A percentile compares a stretch with the other conserved stretches of the same genome.
These are phyloP conservation scores for Corythaeola cristata DNA, from an alignment of 2,113 vertebrate genomes.

Conservation along the genomic window DNA sequence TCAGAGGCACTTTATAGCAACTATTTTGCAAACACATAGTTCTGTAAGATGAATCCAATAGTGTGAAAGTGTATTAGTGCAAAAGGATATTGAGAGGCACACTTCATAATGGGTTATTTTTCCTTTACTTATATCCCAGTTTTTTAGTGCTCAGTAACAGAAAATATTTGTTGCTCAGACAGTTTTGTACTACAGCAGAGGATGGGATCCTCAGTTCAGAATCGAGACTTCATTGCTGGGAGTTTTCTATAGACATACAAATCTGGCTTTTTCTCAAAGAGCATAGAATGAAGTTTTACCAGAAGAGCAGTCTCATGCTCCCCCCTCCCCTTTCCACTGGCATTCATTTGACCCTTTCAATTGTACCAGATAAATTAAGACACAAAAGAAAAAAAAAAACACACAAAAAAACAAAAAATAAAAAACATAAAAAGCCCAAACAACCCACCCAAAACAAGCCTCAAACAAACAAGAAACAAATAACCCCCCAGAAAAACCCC, in stretches of 20 bases:
- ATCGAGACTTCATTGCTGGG: neutral
- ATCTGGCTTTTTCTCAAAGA: neutral
- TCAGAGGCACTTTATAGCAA: neutral
- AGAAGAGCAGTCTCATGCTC: neutral
- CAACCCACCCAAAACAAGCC: neutral
- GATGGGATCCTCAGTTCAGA: neutral
- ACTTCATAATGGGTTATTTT: neutral
- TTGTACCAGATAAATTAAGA: neutral
- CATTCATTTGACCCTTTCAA: neutral
- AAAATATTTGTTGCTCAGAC: neutral
- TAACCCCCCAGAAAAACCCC: neutral
- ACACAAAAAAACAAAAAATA: no score
- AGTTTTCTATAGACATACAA: neutral
- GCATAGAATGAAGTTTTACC: neutral
- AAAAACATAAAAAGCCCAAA: neutral
- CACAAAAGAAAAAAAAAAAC: fast-evolving
- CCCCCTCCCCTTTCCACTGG: neutral
- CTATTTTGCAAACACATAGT: neutral
- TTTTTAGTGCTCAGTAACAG: neutral
- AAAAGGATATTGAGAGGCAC: neutral
- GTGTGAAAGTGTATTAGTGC: neutral
- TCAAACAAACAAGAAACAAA: neutral
- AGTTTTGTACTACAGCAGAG: neutral
- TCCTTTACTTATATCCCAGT: neutral
- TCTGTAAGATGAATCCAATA: neutral